phyloP scores from a whole-genome alignment of 2,113 vertebrate species.

The Scatophagus argus region DNA sequence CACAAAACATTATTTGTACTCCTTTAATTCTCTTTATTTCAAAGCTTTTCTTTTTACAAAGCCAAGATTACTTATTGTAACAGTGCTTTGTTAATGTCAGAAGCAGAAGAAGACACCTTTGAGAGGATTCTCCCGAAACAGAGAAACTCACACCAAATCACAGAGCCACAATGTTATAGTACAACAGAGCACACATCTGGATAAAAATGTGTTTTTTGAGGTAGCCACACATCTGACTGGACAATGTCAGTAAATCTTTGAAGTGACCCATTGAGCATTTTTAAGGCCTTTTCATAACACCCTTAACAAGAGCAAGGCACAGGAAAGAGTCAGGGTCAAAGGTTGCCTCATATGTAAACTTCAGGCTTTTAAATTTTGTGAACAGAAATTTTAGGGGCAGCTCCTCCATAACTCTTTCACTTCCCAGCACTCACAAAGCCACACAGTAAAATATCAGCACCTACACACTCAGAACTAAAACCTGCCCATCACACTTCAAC shows the following conservation, averaged over 20 bases:
- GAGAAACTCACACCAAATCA: conserved; percentile 53
- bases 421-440: conserved; percentile 45
- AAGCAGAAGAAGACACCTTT: conserved; percentile 53
- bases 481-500: conserved; percentile 1
- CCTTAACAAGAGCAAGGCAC: conserved; percentile 76
- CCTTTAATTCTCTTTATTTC: conserved; percentile 66
- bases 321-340: conserved; percentile 63
- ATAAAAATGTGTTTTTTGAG: conserved; percentile 66
- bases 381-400: conserved; percentile 39
- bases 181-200: conserved; percentile 57
- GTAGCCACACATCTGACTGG: conserved; percentile 72
- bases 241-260: conserved; percentile 64
- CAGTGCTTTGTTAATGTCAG: conserved; percentile 66
- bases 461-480: conserved; percentile 27
- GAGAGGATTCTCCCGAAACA: conserved; percentile 32
- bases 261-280: conserved; percentile 50
- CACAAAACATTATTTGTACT: conserved; percentile 21
- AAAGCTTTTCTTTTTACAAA: conserved; percentile 72
- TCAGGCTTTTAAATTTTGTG: conserved; percentile 54
- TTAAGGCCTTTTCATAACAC: conserved; percentile 73
- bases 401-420: conserved; percentile 39
- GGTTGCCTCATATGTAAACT: conserved; percentile 65
- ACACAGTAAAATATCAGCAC: conserved; percentile 51
- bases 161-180: conserved; percentile 47
- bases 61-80: conserved; percentile 59